These are phyloP conservation scores for Galemys pyrenaicus DNA, from an alignment of 2,113 vertebrate species.

Conservation along the genomic window DNA sequence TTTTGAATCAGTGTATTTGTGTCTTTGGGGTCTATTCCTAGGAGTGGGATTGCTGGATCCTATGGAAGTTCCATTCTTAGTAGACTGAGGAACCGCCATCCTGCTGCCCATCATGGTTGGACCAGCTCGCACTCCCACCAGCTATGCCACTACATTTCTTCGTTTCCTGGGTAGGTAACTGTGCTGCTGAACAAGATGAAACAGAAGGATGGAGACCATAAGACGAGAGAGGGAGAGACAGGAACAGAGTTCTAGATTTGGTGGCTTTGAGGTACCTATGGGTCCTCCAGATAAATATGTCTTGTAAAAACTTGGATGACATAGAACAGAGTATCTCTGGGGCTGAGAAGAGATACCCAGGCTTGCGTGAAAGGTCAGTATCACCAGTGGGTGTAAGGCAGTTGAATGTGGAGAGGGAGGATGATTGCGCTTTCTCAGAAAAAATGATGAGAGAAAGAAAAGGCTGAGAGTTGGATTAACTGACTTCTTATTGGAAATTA, in stretches of 20 bases:
- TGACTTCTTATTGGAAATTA: slow-evolving; percentile 41
- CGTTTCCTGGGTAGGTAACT: neutral
- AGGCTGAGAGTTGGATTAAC: neutral
- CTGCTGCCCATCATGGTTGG: no score
- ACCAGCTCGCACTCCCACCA: no score
- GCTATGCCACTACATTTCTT: neutral
- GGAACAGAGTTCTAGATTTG: neutral
- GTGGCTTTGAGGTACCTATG: neutral
- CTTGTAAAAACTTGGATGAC: neutral
- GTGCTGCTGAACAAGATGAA: neutral
- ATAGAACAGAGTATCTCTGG: neutral
- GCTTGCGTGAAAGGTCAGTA: neutral
- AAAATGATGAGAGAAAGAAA: neutral
- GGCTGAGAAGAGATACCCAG: neutral
- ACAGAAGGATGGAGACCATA: no score
- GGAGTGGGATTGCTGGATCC: no score
- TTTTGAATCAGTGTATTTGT: no score
- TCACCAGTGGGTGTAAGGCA: neutral
- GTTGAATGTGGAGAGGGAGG: neutral
- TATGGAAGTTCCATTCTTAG: no score
- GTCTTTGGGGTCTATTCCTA: no score
- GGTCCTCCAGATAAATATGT: neutral
- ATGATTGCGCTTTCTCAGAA: neutral
- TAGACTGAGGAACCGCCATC: no score
- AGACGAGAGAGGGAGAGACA: no score